A percentile compares a stretch with the other conserved stretches of the same genome.
Conservation (phyloP, 2,113 vertebrate species). For the Bagarius yarrelli region DNA sequence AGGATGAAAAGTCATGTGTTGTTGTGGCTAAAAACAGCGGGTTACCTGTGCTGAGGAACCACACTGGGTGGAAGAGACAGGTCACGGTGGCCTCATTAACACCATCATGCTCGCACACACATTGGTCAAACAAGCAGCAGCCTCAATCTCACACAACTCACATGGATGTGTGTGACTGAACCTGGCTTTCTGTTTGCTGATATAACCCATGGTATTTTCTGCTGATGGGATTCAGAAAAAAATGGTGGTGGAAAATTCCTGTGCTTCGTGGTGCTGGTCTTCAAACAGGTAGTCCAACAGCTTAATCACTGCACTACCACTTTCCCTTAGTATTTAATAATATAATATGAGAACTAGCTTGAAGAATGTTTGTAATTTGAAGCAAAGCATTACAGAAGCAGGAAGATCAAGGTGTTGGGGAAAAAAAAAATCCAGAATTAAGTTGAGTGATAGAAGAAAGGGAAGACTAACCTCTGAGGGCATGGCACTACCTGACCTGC, state of each 20-base stretch:
- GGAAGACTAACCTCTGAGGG: neutral
- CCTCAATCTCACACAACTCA: slow-evolving; percentile 49
- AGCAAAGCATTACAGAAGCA: neutral
- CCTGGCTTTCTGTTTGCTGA: slow-evolving; percentile 34
- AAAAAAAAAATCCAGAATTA: neutral
- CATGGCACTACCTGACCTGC: neutral
- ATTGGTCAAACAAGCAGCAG: slow-evolving; percentile 29
- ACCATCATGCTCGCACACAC: slow-evolving; percentile 45
- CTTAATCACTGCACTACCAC: no score
- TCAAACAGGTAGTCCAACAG: no score
- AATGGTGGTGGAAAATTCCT: slow-evolving; percentile 20
- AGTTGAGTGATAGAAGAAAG: neutral
- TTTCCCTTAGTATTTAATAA: neutral
- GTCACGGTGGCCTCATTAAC: slow-evolving; percentile 50
- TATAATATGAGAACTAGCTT: neutral
- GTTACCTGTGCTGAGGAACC: slow-evolving; percentile 54
- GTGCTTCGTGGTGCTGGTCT: slow-evolving; percentile 25
- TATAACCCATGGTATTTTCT: slow-evolving; percentile 43
- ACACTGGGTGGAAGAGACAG: slow-evolving; percentile 43
- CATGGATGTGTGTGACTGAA: slow-evolving; percentile 32
- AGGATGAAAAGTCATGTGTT: slow-evolving; percentile 49
- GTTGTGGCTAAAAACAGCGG: slow-evolving; percentile 47
- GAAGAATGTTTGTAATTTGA: neutral
- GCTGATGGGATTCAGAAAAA: slow-evolving; percentile 42
- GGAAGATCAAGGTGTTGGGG: neutral